Percentiles rank a stretch among this genome's conserved stretches.
These are phyloP conservation scores for Onthophagus taurus DNA, from an alignment of 1,140 invertebrate genomes.

Conservation along the genomic window DNA sequence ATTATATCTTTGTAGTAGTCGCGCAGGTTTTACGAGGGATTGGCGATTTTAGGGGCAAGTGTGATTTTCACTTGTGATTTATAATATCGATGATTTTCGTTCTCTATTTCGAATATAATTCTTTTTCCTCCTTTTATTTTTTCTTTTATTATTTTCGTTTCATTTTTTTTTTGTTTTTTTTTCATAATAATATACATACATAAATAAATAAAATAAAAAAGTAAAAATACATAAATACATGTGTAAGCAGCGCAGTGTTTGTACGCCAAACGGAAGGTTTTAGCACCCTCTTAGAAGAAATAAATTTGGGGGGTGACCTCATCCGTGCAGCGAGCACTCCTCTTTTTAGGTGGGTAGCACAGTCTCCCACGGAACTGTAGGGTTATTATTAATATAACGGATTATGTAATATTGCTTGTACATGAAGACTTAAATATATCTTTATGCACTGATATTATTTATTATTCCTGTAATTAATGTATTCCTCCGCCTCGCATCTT, in stretches of 20 bases:
- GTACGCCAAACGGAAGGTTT: too few relatives aligned
- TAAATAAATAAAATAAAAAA: too few relatives aligned
- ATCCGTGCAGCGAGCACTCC: too few relatives aligned
- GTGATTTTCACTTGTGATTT: constrained; percentile 31
- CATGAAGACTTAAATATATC: constrained; percentile 44
- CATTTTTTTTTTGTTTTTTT: constrained; percentile 24
- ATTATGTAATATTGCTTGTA: constrained; percentile 44
- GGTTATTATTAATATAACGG: constrained; percentile 38
- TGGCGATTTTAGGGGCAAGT: constrained; percentile 34
- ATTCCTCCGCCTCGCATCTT: too few relatives aligned
- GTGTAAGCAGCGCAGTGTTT: constrained; percentile 26
- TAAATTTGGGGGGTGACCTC: too few relatives aligned
- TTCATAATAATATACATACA: too few relatives aligned
- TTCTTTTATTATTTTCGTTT: too few relatives aligned
- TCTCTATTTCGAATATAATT: constrained; percentile 35
- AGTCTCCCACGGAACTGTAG: constrained; percentile 32
- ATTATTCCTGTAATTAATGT: too few relatives aligned
- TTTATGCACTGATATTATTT: constrained; percentile 37
- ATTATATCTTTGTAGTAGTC: constrained; percentile 36
- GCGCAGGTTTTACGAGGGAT: constrained; percentile 34
- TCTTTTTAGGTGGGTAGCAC: constrained; percentile 26
- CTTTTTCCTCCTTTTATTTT: constrained; percentile 21
- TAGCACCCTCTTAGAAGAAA: too few relatives aligned
- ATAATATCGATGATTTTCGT: too few relatives aligned
- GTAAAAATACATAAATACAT: too few relatives aligned